A percentile compares a stretch with the other conserved stretches of the same genome.
Evolutionary conservation across 2,888 invertebrate species (phyloP).

Genomic region (Cancer borealis): DNA sequence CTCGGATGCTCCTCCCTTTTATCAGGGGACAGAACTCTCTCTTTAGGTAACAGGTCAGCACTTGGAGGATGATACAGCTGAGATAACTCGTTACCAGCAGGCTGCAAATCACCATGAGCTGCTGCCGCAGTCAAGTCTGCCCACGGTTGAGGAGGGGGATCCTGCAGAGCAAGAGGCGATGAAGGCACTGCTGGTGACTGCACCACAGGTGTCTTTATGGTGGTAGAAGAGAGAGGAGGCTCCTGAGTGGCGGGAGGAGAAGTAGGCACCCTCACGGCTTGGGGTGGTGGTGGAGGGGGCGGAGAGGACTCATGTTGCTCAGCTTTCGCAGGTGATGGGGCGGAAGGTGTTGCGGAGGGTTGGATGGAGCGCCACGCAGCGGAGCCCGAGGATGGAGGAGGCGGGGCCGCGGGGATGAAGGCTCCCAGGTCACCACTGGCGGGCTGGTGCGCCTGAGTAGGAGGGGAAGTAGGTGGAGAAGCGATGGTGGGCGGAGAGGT

Average conservation of each 20-base stretch:
- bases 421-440: conserved; percentile 71
- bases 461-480: conserved; percentile 61
- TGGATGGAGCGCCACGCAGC: conserved; percentile 48
- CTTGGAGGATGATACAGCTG: neutral
- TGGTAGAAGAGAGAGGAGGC: neutral
- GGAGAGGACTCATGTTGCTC: conserved; percentile 54
- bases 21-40: conserved; percentile 1
- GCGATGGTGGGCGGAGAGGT: conserved; percentile 60
- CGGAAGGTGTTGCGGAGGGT: conserved; percentile 53
- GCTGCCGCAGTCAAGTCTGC: neutral
- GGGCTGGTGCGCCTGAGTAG: conserved; percentile 53
- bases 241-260: conserved; percentile 57
- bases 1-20: neutral
- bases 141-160: neutral
- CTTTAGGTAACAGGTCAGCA: neutral
- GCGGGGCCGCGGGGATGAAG: conserved; percentile 75
- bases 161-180: conserved; percentile 16
- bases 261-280: conserved; percentile 61
- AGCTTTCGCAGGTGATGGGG: conserved; percentile 51
- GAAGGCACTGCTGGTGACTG: neutral
- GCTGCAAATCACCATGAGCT: neutral
- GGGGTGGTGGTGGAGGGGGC: conserved; percentile 66
- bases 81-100: neutral
- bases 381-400: conserved; percentile 68
- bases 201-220: neutral